Evolutionary conservation across 1,140 invertebrate genomes (phyloP).

Genomic region (Halesus radiatus): DNA sequence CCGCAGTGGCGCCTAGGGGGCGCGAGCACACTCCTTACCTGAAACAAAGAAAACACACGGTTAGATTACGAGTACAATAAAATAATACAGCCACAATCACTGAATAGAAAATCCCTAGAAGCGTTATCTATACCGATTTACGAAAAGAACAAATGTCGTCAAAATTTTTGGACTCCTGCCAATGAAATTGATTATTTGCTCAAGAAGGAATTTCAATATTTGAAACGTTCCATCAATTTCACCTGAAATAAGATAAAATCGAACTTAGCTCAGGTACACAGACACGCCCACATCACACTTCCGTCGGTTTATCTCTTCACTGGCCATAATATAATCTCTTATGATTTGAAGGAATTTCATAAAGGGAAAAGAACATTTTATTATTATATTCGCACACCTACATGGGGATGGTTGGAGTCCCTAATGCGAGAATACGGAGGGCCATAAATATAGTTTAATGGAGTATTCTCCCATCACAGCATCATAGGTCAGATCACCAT

Average conservation of each 20-base stretch:
- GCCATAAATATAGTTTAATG: slow-evolving; percentile 6
- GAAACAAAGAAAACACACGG: background rate
- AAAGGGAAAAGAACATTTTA: too few relatives aligned
- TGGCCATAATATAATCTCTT: too few relatives aligned
- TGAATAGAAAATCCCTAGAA: background rate
- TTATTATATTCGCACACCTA: too few relatives aligned
- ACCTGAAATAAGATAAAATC: too few relatives aligned
- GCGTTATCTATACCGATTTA: background rate
- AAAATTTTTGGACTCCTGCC: too few relatives aligned
- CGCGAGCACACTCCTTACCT: background rate
- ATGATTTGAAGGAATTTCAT: too few relatives aligned
- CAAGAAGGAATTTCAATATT: too few relatives aligned
- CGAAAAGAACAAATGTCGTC: too few relatives aligned
- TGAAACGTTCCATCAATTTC: background rate
- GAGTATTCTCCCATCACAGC: background rate
- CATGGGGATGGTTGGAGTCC: background rate
- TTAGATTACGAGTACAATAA: background rate
- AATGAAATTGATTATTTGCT: too few relatives aligned
- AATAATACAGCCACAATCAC: background rate
- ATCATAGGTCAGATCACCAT: background rate
- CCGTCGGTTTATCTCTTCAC: too few relatives aligned
- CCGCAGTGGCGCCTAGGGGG: background rate
- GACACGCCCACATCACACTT: too few relatives aligned
- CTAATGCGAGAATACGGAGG: background rate
- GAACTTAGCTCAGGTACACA: too few relatives aligned